Evolutionary conservation across 2,113 vertebrate species (phyloP), one percentile per base, ranked within the genome.

Genomic region (Nestor notabilis): DNA sequence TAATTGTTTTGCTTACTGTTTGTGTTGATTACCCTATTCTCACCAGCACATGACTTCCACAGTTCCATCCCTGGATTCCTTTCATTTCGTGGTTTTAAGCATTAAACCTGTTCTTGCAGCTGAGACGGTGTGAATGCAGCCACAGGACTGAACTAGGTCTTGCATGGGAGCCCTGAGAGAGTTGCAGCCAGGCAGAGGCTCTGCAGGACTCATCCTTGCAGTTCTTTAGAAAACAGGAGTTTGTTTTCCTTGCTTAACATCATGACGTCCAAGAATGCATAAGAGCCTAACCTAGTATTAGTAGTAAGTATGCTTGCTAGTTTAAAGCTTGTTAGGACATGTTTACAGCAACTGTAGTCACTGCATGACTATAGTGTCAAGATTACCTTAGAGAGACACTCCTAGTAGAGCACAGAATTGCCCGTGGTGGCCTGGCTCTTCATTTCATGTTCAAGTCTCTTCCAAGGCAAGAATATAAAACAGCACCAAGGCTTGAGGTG

Each of bases 1-100:
- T 96, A 97, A 97, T 97, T 96, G 93, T 76, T 91, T 60, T 52
- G 91, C 91, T 92, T 82, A 5, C 64, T 75, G 55, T 43, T 95
- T 41, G 80, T 47, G 35, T 89, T 96, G 52, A 96, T 95, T 96
- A 96, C 37, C 91, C 70, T 75, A 46, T 93, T 93, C 94, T 89
- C 52, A 7, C 27, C 69, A 13, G 76, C 93, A 81, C 5, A 25
- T 96, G 87, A 93, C 74, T 13, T 17, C 39, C 14, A 5, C 2
- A 0, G 64, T 66, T 55, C 39, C 61, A 16, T 16, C 56, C 56
- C 1, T 2, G 1, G 35, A 95, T 95, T 93, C 96, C 44, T 96
- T 88, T 80, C 21, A 33, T 96, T 95, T 95, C 78, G 5, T 2
- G 4, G 8, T n/a, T 96, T 93, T 28, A 20, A 52, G 63, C 50